Conservation (phyloP, 2,888 invertebrate species). For the Cryptops parisi region DNA sequence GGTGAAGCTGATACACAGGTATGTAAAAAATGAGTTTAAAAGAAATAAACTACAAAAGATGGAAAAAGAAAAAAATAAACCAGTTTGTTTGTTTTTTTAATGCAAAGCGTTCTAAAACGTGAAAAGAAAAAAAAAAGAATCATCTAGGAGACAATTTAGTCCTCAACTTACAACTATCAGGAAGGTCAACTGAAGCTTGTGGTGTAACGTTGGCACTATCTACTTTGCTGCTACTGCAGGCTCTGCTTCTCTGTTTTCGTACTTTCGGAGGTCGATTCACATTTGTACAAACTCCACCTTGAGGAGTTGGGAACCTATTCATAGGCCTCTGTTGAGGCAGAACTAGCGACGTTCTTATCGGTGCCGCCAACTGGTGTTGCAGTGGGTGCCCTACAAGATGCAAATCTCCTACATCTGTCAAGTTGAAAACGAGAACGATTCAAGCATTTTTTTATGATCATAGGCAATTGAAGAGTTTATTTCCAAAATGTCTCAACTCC, state of each 20-base stretch:
- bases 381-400: constrained; percentile 21
- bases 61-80: constrained; percentile 11
- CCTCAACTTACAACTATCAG: constrained; percentile 9
- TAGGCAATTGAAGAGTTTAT: too few relatives aligned
- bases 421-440: too few relatives aligned
- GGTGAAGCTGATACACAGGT: too few relatives aligned
- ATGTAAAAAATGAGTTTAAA: too few relatives aligned
- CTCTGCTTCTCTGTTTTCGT: constrained; percentile 21
- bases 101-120: neutral
- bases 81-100: neutral
- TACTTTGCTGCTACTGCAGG: constrained; percentile 11
- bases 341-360: constrained; percentile 18
- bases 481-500: too few relatives aligned
- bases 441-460: too few relatives aligned
- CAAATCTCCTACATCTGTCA: constrained; percentile 21
- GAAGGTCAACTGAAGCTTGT: constrained; percentile 10
- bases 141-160: too few relatives aligned
- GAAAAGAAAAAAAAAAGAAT: neutral
- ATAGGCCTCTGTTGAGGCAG: constrained; percentile 21
- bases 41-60: too few relatives aligned
- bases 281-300: constrained; percentile 15
- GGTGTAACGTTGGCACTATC: constrained; percentile 11
- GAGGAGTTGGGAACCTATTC: constrained; percentile 20
- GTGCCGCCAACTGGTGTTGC: constrained; percentile 20
- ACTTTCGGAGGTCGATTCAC: constrained; percentile 20